phyloP scores from a whole-genome alignment of 1,140 invertebrate species.

The Pachyrhynchus sulphureomaculatus region DNA sequence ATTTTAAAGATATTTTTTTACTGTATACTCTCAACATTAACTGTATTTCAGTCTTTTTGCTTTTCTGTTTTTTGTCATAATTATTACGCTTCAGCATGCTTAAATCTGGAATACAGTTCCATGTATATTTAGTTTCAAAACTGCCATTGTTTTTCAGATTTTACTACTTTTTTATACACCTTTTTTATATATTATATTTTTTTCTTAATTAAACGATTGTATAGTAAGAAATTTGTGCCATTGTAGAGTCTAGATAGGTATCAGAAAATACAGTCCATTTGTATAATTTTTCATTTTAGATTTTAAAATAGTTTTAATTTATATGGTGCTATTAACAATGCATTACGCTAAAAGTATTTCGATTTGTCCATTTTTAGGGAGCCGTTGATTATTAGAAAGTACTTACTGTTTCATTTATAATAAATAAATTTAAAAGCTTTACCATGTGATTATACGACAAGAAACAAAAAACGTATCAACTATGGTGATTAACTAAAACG shows the following conservation, averaged over 20 bases:
- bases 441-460: slow-evolving; percentile 49
- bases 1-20: slow-evolving; percentile 17
- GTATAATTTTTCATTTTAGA: slow-evolving; percentile 28
- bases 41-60: slow-evolving; percentile 32
- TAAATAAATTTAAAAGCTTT: slow-evolving; percentile 30
- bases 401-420: slow-evolving; percentile 9
- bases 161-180: slow-evolving; percentile 36
- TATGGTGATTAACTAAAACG: slow-evolving; percentile 49
- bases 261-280: slow-evolving; percentile 37
- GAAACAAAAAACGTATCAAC: slow-evolving; percentile 52
- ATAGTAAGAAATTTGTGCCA: slow-evolving; percentile 41
- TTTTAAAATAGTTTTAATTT: slow-evolving; percentile 37
- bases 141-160: slow-evolving; percentile 46
- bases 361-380: slow-evolving; percentile 18
- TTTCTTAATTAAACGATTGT: slow-evolving; percentile 33
- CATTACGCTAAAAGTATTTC: slow-evolving; percentile 32
- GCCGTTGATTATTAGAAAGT: slow-evolving; percentile 10
- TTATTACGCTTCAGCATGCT: slow-evolving; percentile 24
- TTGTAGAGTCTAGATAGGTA: slow-evolving; percentile 38
- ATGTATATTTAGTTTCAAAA: slow-evolving; percentile 33
- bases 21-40: slow-evolving; percentile 16
- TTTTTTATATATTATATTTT: slow-evolving; percentile 42
- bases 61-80: slow-evolving; percentile 22
- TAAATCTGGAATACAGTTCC: slow-evolving; percentile 35
- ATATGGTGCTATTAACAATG: slow-evolving; percentile 43